Conservation (phyloP, 2,888 invertebrate genomes). For the Scrobipalpa atriplicella region DNA sequence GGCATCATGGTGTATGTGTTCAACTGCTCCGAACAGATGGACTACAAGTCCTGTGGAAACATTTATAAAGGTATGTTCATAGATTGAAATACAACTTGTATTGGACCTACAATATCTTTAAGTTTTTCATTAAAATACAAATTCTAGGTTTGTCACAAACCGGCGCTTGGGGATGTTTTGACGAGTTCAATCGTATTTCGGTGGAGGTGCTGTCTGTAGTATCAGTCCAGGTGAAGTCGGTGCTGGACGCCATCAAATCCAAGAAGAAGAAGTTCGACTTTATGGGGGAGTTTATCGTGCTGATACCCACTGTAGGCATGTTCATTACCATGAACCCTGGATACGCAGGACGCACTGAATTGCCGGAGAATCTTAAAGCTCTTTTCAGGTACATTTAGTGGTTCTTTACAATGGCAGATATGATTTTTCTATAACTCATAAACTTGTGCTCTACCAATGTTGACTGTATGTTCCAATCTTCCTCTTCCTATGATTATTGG, state of each 20-base stretch:
- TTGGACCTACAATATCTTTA: neutral
- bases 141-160: slow-evolving; percentile 90
- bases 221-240: slow-evolving; percentile 94
- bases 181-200: slow-evolving; percentile 97
- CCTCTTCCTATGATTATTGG: neutral
- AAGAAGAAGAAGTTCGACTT: slow-evolving; percentile 92
- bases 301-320: slow-evolving; percentile 92
- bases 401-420: too few relatives aligned
- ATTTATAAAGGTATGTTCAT: slow-evolving; percentile 94
- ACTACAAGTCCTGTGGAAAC: slow-evolving; percentile 96
- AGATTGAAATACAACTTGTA: neutral
- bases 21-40: slow-evolving; percentile 98
- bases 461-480: neutral
- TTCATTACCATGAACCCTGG: slow-evolving; percentile 99
- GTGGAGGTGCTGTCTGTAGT: slow-evolving; percentile 98
- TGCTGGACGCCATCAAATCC: slow-evolving; percentile 93
- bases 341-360: slow-evolving; percentile 95
- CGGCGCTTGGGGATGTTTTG: slow-evolving; percentile 98
- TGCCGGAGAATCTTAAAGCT: slow-evolving; percentile 91
- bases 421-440: too few relatives aligned
- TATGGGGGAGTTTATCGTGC: slow-evolving; percentile 89
- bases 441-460: slow-evolving; percentile 2
- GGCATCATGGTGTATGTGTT: slow-evolving; percentile 99
- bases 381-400: slow-evolving; percentile 75
- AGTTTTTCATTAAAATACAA: too few relatives aligned